These are phyloP conservation scores for Drosophila sproati DNA, from an alignment of 1,140 invertebrate species.

Conservation along the genomic window DNA sequence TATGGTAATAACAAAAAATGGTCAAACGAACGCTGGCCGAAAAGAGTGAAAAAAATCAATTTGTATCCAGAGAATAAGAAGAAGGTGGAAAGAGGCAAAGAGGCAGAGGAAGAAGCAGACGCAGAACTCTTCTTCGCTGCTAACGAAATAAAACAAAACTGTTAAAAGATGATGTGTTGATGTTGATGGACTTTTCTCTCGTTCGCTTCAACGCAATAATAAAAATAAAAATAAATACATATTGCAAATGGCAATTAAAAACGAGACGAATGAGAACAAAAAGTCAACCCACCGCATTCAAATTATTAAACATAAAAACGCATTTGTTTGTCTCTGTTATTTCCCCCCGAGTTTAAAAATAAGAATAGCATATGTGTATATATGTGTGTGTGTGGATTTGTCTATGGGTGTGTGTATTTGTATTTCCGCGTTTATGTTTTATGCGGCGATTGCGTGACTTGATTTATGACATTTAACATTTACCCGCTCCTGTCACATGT, in stretches of 20 bases:
- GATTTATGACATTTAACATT: constrained; percentile 74
- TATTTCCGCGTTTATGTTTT: constrained; percentile 56
- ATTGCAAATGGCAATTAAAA: constrained; percentile 54
- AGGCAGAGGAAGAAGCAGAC: constrained; percentile 34
- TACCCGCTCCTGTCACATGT: constrained; percentile 36
- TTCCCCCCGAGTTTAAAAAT: constrained; percentile 41
- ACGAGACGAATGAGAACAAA: constrained; percentile 13
- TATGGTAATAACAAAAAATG: constrained; percentile 33
- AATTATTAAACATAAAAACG: constrained; percentile 37
- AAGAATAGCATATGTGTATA: constrained; percentile 42
- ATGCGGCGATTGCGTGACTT: constrained; percentile 59
- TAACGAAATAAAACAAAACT: constrained; percentile 27
- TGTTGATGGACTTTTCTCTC: constrained; percentile 29
- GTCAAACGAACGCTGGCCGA: constrained; percentile 16
- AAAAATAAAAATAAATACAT: constrained; percentile 47
- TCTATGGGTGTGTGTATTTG: constrained; percentile 21
- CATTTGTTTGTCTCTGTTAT: constrained; percentile 37
- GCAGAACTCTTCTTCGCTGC: constrained; percentile 28
- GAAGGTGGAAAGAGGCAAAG: constrained; percentile 36
- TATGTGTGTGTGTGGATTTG: constrained; percentile 15
- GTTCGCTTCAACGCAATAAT: neutral
- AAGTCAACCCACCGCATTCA: constrained; percentile 11
- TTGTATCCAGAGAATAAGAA: constrained; percentile 61
- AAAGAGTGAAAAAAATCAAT: constrained; percentile 71
- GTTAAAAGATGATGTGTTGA: constrained; percentile 50